These are phyloP conservation scores for Amphibalanus amphitrite DNA, from an alignment of 1,140 invertebrate species.

Conservation along the genomic window DNA sequence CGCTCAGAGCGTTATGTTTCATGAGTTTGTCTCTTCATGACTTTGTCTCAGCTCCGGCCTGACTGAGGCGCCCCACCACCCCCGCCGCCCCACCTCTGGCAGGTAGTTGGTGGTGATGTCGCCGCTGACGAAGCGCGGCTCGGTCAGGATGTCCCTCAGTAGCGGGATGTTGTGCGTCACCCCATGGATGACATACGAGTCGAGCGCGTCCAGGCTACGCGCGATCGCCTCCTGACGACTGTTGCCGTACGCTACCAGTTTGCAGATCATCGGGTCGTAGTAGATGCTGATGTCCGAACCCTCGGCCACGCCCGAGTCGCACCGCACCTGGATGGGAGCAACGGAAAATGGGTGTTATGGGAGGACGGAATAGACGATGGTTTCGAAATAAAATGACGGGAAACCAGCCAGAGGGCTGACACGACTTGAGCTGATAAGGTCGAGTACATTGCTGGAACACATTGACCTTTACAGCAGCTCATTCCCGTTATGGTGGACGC, in stretches of 20 bases:
- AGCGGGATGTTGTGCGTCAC: conserved; percentile 53
- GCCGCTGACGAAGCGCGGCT: conserved; percentile 39
- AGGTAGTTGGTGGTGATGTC: conserved; percentile 49
- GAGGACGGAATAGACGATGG: too few species aligned
- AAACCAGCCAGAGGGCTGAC: too few species aligned
- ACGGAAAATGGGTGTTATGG: too few species aligned
- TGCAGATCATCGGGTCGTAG: conserved; percentile 60
- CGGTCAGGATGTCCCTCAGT: conserved; percentile 44
- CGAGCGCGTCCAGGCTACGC: conserved; percentile 41
- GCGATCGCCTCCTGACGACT: conserved; percentile 38
- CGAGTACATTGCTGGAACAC: too few species aligned
- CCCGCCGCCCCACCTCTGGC: conserved; percentile 24
- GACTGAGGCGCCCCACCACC: too few species aligned
- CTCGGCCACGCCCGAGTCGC: conserved; percentile 52
- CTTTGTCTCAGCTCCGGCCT: too few species aligned
- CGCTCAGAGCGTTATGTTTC: too few species aligned
- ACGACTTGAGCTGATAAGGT: too few species aligned
- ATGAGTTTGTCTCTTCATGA: too few species aligned
- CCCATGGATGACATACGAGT: conserved; percentile 42
- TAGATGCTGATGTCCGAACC: conserved; percentile 54
- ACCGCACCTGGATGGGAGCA: conserved; percentile 31
- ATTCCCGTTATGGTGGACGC: too few species aligned
- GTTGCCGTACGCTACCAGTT: conserved; percentile 43
- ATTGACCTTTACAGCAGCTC: too few species aligned
- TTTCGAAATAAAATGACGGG: too few species aligned